Conservation (phyloP, 2,888 invertebrate species). For the Eilema caniola region DNA sequence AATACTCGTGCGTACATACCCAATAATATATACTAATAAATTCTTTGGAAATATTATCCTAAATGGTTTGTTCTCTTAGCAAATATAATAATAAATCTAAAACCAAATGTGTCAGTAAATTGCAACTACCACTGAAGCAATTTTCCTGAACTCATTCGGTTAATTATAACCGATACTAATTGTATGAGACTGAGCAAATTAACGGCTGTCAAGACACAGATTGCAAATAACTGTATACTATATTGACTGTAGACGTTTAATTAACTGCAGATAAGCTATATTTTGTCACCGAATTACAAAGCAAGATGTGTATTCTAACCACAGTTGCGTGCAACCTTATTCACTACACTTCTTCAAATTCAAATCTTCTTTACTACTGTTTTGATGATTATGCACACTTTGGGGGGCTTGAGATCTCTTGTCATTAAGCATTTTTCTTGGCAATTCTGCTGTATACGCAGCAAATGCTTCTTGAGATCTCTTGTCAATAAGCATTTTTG, state of each 20-base stretch:
- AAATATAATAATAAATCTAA: no score
- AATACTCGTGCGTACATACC: no score
- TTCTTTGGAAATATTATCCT: no score
- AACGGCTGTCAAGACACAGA: neutral
- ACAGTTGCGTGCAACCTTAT: neutral
- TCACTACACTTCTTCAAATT: no score
- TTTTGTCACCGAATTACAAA: neutral
- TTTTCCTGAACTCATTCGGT: neutral
- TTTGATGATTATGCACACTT: no score
- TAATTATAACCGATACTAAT: conserved; percentile 4
- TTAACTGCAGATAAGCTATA: neutral
- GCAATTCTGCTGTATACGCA: no score
- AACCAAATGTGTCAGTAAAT: neutral
- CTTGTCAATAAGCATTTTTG: no score
- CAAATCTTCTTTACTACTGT: neutral
- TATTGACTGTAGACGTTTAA: neutral
- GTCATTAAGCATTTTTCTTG: no score
- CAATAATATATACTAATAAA: no score
- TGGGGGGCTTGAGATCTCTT: no score
- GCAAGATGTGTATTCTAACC: neutral
- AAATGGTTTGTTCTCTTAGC: no score
- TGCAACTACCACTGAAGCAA: neutral
- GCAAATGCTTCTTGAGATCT: no score
- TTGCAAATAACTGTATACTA: neutral
- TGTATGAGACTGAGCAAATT: neutral